These are phyloP conservation scores for Emydocephalus ijimae DNA, from an alignment of 2,113 vertebrate genomes.

Conservation along the genomic window DNA sequence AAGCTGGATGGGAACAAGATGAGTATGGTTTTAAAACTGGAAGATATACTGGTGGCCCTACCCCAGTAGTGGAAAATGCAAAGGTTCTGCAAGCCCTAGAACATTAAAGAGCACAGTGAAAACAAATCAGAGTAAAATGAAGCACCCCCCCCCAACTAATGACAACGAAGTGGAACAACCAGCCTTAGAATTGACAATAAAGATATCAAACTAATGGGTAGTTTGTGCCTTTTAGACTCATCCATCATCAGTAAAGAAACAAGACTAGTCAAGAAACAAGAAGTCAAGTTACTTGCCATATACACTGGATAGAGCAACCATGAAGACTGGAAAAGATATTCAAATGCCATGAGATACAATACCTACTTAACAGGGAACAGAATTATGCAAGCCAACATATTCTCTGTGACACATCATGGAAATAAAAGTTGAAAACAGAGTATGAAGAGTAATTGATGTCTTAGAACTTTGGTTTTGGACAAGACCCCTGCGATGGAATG, in stretches of 20 bases:
- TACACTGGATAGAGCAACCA: neutral
- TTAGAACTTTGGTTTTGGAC: neutral
- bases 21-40: neutral
- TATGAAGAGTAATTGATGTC: too few relatives aligned
- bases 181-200: neutral
- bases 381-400: too few relatives aligned
- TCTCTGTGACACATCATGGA: neutral
- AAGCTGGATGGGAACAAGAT: neutral
- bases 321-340: neutral
- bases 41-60: neutral
- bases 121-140: neutral
- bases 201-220: neutral
- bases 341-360: neutral
- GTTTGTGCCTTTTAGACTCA: neutral
- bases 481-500: neutral
- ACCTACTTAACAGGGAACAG: neutral
- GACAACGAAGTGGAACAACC: neutral
- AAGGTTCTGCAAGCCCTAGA: neutral
- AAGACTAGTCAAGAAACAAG: neutral
- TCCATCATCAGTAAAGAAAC: neutral
- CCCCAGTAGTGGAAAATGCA: neutral
- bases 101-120: neutral
- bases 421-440: neutral
- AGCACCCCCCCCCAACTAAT: neutral
- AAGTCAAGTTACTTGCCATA: too few relatives aligned